Conservation (phyloP, 30 jellyfish, hydroid and myxozoan genomes). For the Haliclystus octoradiatus region DNA sequence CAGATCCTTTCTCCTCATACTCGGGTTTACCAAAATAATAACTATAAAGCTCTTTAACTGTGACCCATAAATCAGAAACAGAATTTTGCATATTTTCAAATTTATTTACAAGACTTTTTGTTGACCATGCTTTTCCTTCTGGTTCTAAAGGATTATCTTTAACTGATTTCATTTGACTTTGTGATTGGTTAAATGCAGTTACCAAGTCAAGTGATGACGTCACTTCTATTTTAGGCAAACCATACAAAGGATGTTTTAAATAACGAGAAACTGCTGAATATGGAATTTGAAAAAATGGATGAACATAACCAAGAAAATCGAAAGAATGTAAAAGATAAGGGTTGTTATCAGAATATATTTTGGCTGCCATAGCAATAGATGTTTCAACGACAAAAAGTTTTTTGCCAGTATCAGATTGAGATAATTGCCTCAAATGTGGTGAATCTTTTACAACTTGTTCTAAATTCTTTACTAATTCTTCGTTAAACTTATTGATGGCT, state of each 20-base stretch:
- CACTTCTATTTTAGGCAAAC: slow-evolving; percentile 51
- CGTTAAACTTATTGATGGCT: slow-evolving; percentile 23
- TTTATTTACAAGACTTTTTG: slow-evolving; percentile 58
- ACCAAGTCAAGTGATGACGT: slow-evolving; percentile 31
- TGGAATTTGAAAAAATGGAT: slow-evolving; percentile 71
- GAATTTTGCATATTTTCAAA: slow-evolving; percentile 45
- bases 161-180: slow-evolving; percentile 8
- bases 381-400: slow-evolving; percentile 56
- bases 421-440: slow-evolving; percentile 8
- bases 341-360: slow-evolving; percentile 12
- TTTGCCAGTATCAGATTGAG: slow-evolving; percentile 9
- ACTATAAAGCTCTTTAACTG: slow-evolving; percentile 58
- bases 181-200: slow-evolving; percentile 37
- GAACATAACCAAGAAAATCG: slow-evolving; percentile 67
- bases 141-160: slow-evolving; percentile 57
- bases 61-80: slow-evolving; percentile 41
- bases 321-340: slow-evolving; percentile 48
- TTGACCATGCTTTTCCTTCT: slow-evolving; percentile 92
- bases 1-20: slow-evolving; percentile 38
- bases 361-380: slow-evolving; percentile 64
- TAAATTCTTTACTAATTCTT: slow-evolving; percentile 27
- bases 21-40: slow-evolving; percentile 45
- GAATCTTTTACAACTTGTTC: slow-evolving; percentile 18
- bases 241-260: slow-evolving; percentile 42
- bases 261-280: slow-evolving; percentile 35